Evolutionary conservation across 2,797 vertebrate genomes (phyloP), one percentile per base, ranked within the genome.

Genomic region (Eleutherodactylus coqui): DNA sequence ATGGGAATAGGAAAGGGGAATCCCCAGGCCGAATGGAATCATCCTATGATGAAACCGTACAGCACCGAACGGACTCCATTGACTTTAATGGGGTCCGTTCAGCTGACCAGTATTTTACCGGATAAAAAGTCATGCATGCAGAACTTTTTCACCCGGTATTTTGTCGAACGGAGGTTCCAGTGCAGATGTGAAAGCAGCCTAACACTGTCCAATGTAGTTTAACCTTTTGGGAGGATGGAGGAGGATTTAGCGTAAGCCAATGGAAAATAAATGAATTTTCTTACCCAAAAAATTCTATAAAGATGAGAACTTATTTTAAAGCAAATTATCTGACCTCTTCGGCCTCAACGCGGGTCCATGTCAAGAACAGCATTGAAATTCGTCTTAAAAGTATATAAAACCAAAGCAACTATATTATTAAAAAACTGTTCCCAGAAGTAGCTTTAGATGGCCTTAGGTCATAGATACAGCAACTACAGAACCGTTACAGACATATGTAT

Each of bases 401-500:
- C 69, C 77, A 87, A 81, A 53, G 77, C 45, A 81, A 69, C 55
- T 55, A 84, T 76, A 81, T 87, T 85, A 84, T 84, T 85, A 87
- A 84, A 87, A 84, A 75, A 53, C 21, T 24, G 43, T 86, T 85
- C 70, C 36, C 43, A 67, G 45, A 67, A 84, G 82, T 55, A 80
- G 70, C 78, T 79, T 34, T 43, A 34, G 60, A 82, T 76, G 80
- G 77, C 86, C 76, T 75, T 69, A 38, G 82, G 86, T 84, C 70
- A 80, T 55, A 76, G 34, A 87, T 55, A 75, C 47, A 34, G 86
- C 77, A 85, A 75, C 76, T 80, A 72, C 76, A 70, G 70, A 84
- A 84, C 55, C 76, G 51, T 83, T 80, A 87, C 53, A 47, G 69
- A 80, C 86, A 87, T 81, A 87, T 87, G 86, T 87, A 84, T 85